Evolutionary conservation across 2,113 vertebrate genomes (phyloP), one percentile per base, ranked within the genome.

Genomic region (Neopipo cinnamomea): DNA sequence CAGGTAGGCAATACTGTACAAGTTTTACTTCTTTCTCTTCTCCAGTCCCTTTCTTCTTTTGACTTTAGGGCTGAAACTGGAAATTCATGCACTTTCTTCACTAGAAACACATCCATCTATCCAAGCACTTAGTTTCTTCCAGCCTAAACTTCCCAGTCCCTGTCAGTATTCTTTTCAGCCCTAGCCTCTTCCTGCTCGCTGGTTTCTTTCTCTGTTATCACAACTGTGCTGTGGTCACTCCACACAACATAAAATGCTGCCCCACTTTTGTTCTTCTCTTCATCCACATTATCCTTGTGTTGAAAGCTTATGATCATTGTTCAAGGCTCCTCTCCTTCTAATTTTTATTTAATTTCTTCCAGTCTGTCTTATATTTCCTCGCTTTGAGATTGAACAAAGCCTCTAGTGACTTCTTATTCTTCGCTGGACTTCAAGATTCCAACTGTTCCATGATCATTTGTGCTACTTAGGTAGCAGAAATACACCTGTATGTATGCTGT

Each of bases 401-500:
- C 30, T 76, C 15, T 47, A 53, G 22, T 15, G 72, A 62, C 11
- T 68, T 68, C 27, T 66, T 65, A 30, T 24, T 91, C 19, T 89
- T 68, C 24, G 21, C 6, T 50, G 42, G 28, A 42, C 23, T 12
- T 85, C 56, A 50, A 52, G 35, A 56, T 28, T 39, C 46, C 47
- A 62, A 30, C 23, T 16, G 2, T 55, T 94, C 79, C 28, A 49
- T 83, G 53, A 70, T 21, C 22, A 68, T 66, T 65, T 41, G 1
- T n/a, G 19, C 59, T 88, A 12, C 19, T 19, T 68, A 41, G 25
- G 22, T 85, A n/a, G 41, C 35, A 46, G 21, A 88, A 58, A 65
- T 18, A 55, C 8, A 18, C 5, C 13, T 1, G 0, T 67, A 46
- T 7, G 22, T 33, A n/a, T 0, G 1, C 22, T 82, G 33, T 37